Conservation (phyloP, 2,797 vertebrate species). For the Diplodus puntazzo region DNA sequence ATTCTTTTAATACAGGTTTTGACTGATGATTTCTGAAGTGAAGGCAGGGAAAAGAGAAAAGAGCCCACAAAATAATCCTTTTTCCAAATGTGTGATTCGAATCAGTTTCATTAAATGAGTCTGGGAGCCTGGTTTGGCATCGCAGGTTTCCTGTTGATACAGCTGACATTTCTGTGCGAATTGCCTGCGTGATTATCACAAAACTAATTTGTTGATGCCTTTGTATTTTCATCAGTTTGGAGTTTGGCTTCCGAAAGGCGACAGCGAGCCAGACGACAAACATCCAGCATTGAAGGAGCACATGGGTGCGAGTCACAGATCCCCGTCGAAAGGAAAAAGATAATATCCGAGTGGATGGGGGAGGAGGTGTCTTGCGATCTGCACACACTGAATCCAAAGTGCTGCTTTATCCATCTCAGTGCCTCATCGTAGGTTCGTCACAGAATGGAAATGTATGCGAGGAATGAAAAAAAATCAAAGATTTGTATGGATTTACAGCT, state of each 20-base stretch:
- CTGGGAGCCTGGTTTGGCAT: slow-evolving; percentile 3
- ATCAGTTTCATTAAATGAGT: not conserved
- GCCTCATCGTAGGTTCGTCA: not conserved
- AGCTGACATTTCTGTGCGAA: slow-evolving; percentile 1
- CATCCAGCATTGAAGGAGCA: not conserved
- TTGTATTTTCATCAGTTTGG: slow-evolving; percentile 5
- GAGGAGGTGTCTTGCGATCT: too few relatives aligned
- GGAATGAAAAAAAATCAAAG: not conserved
- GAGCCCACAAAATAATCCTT: not conserved
- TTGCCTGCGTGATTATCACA: not conserved
- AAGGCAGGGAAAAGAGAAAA: not conserved
- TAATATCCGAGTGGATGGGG: not conserved
- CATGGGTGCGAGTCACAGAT: not conserved
- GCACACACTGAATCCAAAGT: not conserved
- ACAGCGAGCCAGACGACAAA: not conserved
- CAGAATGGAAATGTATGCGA: not conserved
- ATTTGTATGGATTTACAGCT: not conserved
- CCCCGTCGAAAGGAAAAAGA: not conserved
- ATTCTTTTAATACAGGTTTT: not conserved
- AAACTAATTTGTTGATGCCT: slow-evolving; percentile 20
- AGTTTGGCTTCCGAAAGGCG: not conserved
- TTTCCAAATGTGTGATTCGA: not conserved
- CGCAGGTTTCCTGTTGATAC: not conserved
- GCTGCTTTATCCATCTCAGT: not conserved
- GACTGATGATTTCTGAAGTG: not conserved